Conservation (phyloP, 1,140 invertebrate genomes). For the Oedothorax gibbosus region DNA sequence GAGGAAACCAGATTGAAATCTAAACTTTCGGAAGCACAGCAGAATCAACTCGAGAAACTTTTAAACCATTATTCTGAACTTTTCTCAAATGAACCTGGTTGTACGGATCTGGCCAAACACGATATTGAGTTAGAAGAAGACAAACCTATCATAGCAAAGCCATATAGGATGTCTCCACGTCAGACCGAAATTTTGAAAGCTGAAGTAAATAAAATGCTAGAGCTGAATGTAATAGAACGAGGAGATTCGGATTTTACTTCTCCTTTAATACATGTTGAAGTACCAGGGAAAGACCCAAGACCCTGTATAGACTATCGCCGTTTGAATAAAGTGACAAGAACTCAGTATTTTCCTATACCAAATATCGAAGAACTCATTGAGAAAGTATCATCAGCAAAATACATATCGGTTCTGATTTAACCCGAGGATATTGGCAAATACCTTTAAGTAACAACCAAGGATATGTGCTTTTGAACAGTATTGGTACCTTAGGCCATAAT, state of each 20-base stretch:
- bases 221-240: conserved; percentile 7
- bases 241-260: conserved; percentile 32
- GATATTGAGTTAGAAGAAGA: conserved; percentile 16
- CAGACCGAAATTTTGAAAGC: conserved; percentile 33
- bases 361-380: conserved; percentile 65
- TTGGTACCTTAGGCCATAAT: no score
- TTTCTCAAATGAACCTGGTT: conserved; percentile 29
- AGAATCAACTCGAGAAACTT: background rate
- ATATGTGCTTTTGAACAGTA: no score
- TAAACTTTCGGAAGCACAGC: background rate
- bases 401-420: no score
- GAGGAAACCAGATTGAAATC: background rate
- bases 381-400: background rate
- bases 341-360: conserved; percentile 72
- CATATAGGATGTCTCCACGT: background rate
- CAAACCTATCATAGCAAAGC: background rate
- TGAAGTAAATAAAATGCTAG: conserved; percentile 29
- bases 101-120: background rate
- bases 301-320: conserved; percentile 70
- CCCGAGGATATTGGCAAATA: no score
- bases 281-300: background rate
- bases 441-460: no score
- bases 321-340: conserved; percentile 68
- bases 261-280: conserved; percentile 29
- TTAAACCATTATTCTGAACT: background rate